These are phyloP conservation scores for Halisarca cf. caerulea DNA, from an alignment of 37 sponge, comb jelly and placozoan genomes.

Conservation along the genomic window DNA sequence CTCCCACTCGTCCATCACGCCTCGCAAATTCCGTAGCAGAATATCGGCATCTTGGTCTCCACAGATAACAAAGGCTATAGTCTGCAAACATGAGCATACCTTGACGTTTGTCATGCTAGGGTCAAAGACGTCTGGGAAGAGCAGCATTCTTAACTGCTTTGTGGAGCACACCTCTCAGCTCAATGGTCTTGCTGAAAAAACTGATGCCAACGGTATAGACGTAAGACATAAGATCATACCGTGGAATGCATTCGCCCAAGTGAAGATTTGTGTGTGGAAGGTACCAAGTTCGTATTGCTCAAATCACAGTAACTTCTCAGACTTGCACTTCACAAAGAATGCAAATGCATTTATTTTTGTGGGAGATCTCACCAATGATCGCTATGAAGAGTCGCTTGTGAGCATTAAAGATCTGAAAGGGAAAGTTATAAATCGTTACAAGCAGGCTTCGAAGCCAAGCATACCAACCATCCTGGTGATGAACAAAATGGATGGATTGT, in stretches of 20 bases:
- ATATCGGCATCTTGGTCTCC: neutral
- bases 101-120: conserved; percentile 2
- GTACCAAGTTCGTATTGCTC: neutral
- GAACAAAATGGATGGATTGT: conserved; percentile 1
- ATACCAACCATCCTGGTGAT: conserved; percentile 2
- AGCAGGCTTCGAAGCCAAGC: neutral
- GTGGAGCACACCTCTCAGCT: too few relatives aligned
- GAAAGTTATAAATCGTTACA: neutral
- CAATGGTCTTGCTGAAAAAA: neutral
- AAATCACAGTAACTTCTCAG: neutral
- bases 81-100: neutral
- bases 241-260: conserved; percentile 1
- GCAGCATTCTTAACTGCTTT: neutral
- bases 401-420: neutral
- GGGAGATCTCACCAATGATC: neutral
- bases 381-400: neutral
- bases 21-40: neutral
- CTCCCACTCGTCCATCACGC: neutral
- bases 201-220: neutral
- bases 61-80: neutral
- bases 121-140: neutral
- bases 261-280: conserved; percentile 15
- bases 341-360: conserved; percentile 24
- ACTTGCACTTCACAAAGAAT: too few relatives aligned
- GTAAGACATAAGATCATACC: neutral